Percentiles rank a stretch among this genome's conserved stretches.
Conservation (phyloP, 2,797 vertebrate genomes). For the Tolypeutes matacus region DNA sequence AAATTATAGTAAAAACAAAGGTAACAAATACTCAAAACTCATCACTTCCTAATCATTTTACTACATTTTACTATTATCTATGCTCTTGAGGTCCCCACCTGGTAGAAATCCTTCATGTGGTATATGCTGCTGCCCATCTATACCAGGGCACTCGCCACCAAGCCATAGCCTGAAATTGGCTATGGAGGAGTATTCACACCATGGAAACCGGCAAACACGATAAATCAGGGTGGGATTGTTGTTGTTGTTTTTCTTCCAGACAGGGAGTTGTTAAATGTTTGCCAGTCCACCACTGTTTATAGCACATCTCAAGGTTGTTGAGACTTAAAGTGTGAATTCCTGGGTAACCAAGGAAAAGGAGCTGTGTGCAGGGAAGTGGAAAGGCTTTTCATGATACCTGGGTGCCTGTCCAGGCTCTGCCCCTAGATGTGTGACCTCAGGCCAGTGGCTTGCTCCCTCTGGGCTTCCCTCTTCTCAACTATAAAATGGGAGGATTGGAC, state of each 20-base stretch:
- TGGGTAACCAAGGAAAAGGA: not conserved
- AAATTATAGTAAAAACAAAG: not conserved
- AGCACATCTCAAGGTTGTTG: not conserved
- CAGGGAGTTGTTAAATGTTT: not conserved
- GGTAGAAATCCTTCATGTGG: not conserved
- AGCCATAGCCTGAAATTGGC: not conserved
- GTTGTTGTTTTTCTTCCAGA: too few relatives aligned
- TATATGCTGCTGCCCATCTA: rapidly evolving
- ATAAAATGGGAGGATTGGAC: not conserved
- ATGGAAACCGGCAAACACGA: not conserved
- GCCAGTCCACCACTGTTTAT: not conserved
- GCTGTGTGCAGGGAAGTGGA: not conserved
- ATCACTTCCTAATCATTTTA: not conserved
- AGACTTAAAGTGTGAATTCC: not conserved
- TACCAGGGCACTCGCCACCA: too few relatives aligned
- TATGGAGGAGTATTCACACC: not conserved
- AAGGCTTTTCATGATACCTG: not conserved
- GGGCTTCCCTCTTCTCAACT: not conserved
- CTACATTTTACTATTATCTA: not conserved
- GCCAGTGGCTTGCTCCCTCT: not conserved
- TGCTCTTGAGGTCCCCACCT: not conserved
- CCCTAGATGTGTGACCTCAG: not conserved
- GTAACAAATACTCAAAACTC: not conserved
- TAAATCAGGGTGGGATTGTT: not conserved
- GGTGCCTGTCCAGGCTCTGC: not conserved